phyloP scores from a whole-genome alignment of 1,140 invertebrate genomes.

The Matsumurasca onukii region DNA sequence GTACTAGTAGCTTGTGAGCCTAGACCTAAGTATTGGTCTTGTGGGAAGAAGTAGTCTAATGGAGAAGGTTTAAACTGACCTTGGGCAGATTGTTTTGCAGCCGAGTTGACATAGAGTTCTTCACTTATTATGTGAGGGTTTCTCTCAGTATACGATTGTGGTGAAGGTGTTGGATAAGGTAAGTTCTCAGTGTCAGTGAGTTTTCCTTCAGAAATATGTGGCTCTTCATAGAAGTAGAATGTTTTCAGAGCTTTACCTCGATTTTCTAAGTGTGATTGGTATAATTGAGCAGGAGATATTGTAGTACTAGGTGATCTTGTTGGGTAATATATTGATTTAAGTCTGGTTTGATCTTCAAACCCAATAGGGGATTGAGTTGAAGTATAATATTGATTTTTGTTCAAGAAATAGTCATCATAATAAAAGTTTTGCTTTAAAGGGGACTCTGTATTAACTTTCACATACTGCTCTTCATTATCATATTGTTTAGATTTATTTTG shows the following conservation, averaged over 20 bases:
- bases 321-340: constrained; percentile 18
- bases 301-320: not conserved
- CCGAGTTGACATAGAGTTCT: constrained; percentile 23
- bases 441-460: not conserved
- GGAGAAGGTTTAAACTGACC: constrained; percentile 26
- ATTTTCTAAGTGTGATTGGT: not conserved
- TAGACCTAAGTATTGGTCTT: not conserved
- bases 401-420: constrained; percentile 14
- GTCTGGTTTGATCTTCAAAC: constrained; percentile 5
- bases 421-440: constrained; percentile 20
- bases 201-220: constrained; percentile 36
- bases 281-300: constrained; percentile 16
- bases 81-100: constrained; percentile 15
- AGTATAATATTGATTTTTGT: constrained; percentile 21
- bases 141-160: constrained; percentile 23
- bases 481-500: constrained; percentile 23
- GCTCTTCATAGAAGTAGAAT: constrained; percentile 46
- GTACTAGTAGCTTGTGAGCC: not conserved
- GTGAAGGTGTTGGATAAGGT: not conserved
- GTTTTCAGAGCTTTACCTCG: constrained; percentile 37
- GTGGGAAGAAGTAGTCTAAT: constrained; percentile 27
- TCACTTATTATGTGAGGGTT: constrained; percentile 28
- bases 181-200: constrained; percentile 26
- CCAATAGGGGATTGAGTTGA: constrained; percentile 2
- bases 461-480: constrained; percentile 14